These are phyloP conservation scores for Ormyrus thymus DNA, from an alignment of 2,888 invertebrate genomes.

Conservation along the genomic window DNA sequence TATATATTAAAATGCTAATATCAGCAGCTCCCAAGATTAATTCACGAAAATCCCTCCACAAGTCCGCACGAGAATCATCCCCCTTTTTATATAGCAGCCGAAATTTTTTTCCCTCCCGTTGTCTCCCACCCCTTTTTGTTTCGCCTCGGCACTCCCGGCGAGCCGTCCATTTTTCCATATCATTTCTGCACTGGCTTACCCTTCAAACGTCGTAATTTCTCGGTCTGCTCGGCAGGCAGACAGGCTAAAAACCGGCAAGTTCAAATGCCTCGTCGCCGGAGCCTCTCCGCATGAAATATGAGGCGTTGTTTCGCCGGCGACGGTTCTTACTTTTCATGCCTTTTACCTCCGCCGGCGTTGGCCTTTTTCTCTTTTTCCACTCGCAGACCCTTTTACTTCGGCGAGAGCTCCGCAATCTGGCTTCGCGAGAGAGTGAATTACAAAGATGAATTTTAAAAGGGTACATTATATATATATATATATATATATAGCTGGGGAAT, in stretches of 20 bases:
- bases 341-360: background rate
- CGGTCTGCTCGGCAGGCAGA: background rate
- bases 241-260: background rate
- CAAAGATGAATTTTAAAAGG: conserved; percentile 12
- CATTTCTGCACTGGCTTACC: background rate
- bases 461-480: too few relatives aligned
- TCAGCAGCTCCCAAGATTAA: too few relatives aligned
- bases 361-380: background rate
- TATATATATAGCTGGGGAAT: too few relatives aligned
- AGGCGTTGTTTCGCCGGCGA: conserved; percentile 20
- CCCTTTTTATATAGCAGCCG: too few relatives aligned
- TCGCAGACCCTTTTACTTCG: background rate
- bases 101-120: too few relatives aligned
- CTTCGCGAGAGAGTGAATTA: conserved; percentile 20
- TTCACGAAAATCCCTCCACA: too few relatives aligned
- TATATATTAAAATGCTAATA: too few relatives aligned
- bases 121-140: too few relatives aligned
- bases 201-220: conserved; percentile 9
- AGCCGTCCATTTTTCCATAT: background rate
- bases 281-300: conserved; percentile 10
- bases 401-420: background rate
- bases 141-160: too few relatives aligned
- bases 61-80: too few relatives aligned
- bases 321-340: background rate
- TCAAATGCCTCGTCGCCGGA: background rate